Evolutionary conservation across 23 tunicate genomes (phyloP).

Genomic region (Styela clava): DNA sequence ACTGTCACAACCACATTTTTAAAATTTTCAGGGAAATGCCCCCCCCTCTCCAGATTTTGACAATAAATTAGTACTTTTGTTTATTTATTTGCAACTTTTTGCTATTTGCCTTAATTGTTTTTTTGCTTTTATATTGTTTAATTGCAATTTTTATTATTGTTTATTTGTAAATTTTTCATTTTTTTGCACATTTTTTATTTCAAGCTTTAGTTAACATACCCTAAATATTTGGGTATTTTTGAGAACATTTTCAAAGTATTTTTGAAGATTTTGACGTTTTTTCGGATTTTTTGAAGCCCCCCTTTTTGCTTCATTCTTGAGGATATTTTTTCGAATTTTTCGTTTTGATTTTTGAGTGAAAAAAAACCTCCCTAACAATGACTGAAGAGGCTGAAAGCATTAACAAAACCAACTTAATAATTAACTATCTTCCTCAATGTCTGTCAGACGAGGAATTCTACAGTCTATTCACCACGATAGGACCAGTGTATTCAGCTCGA

Average conservation of each 20-base stretch:
- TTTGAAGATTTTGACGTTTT: neutral
- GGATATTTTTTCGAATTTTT: neutral
- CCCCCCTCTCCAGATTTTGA: no score
- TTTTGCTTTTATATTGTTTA: neutral
- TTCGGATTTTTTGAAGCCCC: neutral
- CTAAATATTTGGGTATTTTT: neutral
- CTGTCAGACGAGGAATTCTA: conserved; percentile 76
- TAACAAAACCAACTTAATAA: conserved; percentile 72
- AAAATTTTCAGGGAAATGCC: no score
- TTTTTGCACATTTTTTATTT: no score
- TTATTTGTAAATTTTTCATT: neutral
- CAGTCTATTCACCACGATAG: conserved; percentile 55
- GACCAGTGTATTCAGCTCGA: conserved; percentile 66
- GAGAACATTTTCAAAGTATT: neutral
- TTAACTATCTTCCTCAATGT: conserved; percentile 91
- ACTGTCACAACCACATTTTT: no score
- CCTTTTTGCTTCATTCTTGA: neutral
- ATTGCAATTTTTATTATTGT: neutral
- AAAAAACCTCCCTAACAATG: neutral
- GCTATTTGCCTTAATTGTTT: neutral
- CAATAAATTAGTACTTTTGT: no score
- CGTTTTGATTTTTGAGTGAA: neutral
- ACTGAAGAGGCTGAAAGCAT: conserved; percentile 1
- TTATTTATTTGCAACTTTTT: neutral
- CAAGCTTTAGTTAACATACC: neutral